Conservation (phyloP, 1,140 invertebrate species). For the Leptinotarsa texana region DNA sequence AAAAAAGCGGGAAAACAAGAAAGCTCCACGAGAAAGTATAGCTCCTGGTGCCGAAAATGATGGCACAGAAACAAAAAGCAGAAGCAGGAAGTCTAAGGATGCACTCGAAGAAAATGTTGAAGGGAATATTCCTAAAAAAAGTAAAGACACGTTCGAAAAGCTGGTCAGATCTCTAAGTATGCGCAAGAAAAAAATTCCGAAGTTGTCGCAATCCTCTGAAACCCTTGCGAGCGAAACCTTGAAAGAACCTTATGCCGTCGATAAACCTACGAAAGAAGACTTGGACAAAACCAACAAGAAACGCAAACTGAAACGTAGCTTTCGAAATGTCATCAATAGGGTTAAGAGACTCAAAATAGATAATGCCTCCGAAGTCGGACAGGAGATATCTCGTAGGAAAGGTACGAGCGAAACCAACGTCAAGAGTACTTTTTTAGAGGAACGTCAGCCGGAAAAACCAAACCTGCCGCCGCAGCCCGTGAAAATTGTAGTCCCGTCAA, state of each 20-base stretch:
- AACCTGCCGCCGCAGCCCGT: slow-evolving; percentile 10
- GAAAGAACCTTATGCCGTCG: neutral
- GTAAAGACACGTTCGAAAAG: neutral
- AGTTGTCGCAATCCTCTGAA: neutral
- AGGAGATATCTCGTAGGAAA: slow-evolving; percentile 12
- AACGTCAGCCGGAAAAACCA: slow-evolving; percentile 31
- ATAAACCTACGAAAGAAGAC: neutral
- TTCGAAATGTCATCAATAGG: slow-evolving; percentile 41
- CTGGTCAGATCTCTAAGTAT: slow-evolving; percentile 34
- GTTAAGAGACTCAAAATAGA: slow-evolving; percentile 40
- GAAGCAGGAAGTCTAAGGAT: slow-evolving; percentile 15
- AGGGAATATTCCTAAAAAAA: neutral
- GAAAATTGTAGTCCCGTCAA: slow-evolving; percentile 31
- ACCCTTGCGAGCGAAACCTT: neutral
- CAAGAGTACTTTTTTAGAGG: slow-evolving; percentile 48
- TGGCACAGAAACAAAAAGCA: slow-evolving; percentile 7
- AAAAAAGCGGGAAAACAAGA: slow-evolving; percentile 36
- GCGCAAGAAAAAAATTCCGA: slow-evolving; percentile 22
- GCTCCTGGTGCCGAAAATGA: slow-evolving; percentile 3
- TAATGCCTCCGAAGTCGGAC: slow-evolving; percentile 15
- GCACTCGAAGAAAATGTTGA: slow-evolving; percentile 13
- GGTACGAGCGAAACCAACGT: slow-evolving; percentile 12
- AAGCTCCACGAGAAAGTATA: slow-evolving; percentile 20
- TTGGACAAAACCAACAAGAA: slow-evolving; percentile 29
- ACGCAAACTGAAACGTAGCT: slow-evolving; percentile 37